Percentiles rank a stretch among this genome's conserved stretches.
phyloP scores from a whole-genome alignment of 2,888 invertebrate genomes.

The Crossocerus cetratus region DNA sequence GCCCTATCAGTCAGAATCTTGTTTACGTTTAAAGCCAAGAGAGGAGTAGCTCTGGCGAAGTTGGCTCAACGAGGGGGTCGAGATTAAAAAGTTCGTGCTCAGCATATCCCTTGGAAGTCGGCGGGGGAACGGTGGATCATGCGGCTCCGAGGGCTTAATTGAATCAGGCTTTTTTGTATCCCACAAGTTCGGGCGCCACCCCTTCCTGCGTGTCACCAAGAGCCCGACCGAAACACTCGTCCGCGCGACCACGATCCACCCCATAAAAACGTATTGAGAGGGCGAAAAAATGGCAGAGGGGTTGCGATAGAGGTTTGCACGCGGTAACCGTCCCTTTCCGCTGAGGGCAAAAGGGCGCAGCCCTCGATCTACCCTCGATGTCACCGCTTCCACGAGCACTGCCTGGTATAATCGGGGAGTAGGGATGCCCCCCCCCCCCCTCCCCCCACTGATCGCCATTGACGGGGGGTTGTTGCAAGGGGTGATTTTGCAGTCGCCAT shows the following conservation, averaged over 20 bases:
- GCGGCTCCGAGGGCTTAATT: conserved; percentile 25
- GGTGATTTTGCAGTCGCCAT: conserved; percentile 68
- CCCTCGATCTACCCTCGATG: conserved; percentile 44
- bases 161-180: conserved; percentile 25
- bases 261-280: conserved; percentile 50
- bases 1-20: not conserved
- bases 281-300: conserved; percentile 63
- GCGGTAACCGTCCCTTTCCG: conserved; percentile 67
- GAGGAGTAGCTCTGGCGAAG: too few species aligned
- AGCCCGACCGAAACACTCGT: conserved; percentile 69
- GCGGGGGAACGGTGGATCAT: not conserved
- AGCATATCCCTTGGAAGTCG: too few species aligned
- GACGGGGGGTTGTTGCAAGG: conserved; percentile 49
- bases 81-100: too few species aligned
- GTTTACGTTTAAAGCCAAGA: not conserved
- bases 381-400: conserved; percentile 32
- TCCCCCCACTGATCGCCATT: too few species aligned
- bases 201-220: conserved; percentile 51
- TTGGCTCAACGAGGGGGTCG: too few species aligned
- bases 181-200: conserved; percentile 21
- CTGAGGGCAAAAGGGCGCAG: conserved; percentile 64
- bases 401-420: conserved; percentile 62
- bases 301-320: conserved; percentile 48
- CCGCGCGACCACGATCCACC: conserved; percentile 62
- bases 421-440: conserved; percentile 27